phyloP scores from a whole-genome alignment of 2,797 vertebrate species.

The Galago senegalensis region DNA sequence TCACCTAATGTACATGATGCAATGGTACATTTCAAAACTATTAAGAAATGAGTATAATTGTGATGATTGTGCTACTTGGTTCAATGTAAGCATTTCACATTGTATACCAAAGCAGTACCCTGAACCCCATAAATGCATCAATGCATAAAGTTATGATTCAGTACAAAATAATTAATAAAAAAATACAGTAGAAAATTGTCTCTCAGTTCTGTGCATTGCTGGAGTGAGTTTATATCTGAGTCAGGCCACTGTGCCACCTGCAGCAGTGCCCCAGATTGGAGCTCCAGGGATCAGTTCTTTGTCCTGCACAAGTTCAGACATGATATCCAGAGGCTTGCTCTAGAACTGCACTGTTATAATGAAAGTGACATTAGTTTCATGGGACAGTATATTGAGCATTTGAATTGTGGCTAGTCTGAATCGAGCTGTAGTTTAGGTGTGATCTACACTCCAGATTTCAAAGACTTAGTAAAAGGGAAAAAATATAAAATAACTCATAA shows the following conservation, averaged over 20 bases:
- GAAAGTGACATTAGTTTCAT: not conserved
- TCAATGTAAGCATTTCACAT: too few relatives aligned
- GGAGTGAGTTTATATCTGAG: not conserved
- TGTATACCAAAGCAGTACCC: too few relatives aligned
- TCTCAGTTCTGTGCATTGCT: not conserved
- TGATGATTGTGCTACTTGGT: too few relatives aligned
- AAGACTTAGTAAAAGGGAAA: slow-evolving; percentile 33
- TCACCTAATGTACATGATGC: too few relatives aligned
- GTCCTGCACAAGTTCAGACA: not conserved
- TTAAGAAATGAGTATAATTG: too few relatives aligned
- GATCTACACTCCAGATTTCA: not conserved
- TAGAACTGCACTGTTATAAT: not conserved
- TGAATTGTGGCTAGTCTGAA: not conserved
- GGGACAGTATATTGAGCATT: not conserved
- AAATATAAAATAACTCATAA: not conserved
- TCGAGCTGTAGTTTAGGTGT: not conserved
- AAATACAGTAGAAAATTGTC: not conserved
- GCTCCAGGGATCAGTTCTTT: not conserved
- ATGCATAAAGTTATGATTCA: too few relatives aligned
- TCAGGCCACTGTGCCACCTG: not conserved
- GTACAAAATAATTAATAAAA: too few relatives aligned
- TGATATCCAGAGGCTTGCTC: not conserved
- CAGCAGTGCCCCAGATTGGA: not conserved
- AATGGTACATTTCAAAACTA: too few relatives aligned
- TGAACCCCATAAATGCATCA: too few relatives aligned